phyloP scores from a whole-genome alignment of 1,140 invertebrate genomes.

The Halictus rubicundus region DNA sequence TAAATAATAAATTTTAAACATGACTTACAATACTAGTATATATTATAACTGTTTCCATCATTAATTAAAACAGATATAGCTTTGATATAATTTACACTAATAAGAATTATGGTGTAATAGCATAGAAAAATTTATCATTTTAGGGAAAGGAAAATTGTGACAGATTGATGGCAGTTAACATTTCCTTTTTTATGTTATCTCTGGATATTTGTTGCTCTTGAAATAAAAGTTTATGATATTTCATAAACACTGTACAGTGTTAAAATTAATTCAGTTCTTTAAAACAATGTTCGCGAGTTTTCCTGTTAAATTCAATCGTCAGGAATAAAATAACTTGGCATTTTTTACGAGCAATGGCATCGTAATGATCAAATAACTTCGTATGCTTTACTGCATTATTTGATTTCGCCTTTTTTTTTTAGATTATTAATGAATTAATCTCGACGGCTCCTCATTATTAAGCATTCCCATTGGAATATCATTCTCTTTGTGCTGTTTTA shows the following conservation, averaged over 20 bases:
- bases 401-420: conserved; percentile 49
- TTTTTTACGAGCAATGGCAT: conserved; percentile 34
- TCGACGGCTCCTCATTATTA: too few species aligned
- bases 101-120: conserved; percentile 27
- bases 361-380: conserved; percentile 25
- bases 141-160: too few species aligned
- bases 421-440: conserved; percentile 36
- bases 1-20: conserved; percentile 59
- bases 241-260: conserved; percentile 58
- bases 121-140: too few species aligned
- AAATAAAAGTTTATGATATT: conserved; percentile 63
- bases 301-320: conserved; percentile 10
- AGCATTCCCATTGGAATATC: too few species aligned
- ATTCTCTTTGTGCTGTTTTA: conserved; percentile 64
- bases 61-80: conserved; percentile 72
- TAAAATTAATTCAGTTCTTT: conserved; percentile 46
- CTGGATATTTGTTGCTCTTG: conserved; percentile 12
- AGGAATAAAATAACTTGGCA: conserved; percentile 8
- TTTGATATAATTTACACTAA: conserved; percentile 79
- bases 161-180: too few species aligned
- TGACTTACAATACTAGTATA: conserved; percentile 53
- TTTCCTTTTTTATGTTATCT: too few species aligned
- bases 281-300: conserved; percentile 45
- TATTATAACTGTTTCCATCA: conserved; percentile 48
- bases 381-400: conserved; percentile 24